Conservation (phyloP, 2,113 vertebrate species). For the Chlamydotis undulata region DNA sequence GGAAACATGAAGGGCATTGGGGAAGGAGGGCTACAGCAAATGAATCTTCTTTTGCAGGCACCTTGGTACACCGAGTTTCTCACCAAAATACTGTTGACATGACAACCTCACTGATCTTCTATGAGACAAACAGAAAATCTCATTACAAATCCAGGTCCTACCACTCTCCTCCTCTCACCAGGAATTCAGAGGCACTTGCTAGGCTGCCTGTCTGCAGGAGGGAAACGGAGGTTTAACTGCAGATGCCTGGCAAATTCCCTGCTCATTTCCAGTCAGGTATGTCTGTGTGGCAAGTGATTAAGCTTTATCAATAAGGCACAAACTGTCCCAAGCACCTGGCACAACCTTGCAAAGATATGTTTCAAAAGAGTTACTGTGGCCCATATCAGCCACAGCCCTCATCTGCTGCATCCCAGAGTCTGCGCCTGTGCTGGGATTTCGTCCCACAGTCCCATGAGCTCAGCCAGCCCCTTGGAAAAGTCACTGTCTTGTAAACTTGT, state of each 20-base stretch:
- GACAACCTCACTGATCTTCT: background rate
- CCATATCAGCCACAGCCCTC: background rate
- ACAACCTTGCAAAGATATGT: background rate
- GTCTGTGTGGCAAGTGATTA: background rate
- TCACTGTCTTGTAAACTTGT: conserved; percentile 47
- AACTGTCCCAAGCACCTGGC: background rate
- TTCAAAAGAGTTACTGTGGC: background rate
- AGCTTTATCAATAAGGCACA: background rate
- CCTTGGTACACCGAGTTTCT: background rate
- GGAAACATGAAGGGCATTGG: background rate
- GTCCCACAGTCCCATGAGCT: conserved; percentile 32
- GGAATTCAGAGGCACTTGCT: background rate
- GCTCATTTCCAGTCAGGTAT: background rate
- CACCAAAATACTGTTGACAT: background rate
- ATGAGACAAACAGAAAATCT: background rate
- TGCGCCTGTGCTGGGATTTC: conserved; percentile 3
- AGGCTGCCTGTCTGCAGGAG: background rate
- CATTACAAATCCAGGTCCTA: background rate
- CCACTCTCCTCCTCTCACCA: background rate
- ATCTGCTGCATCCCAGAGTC: background rate
- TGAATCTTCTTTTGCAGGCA: background rate
- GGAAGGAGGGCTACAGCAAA: background rate
- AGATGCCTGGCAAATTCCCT: background rate
- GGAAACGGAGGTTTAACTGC: background rate
- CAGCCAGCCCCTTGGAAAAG: conserved; percentile 32